Evolutionary conservation across 2,888 invertebrate genomes (phyloP), one percentile per base, ranked within the genome.

Genomic region (Erebia ligea): DNA sequence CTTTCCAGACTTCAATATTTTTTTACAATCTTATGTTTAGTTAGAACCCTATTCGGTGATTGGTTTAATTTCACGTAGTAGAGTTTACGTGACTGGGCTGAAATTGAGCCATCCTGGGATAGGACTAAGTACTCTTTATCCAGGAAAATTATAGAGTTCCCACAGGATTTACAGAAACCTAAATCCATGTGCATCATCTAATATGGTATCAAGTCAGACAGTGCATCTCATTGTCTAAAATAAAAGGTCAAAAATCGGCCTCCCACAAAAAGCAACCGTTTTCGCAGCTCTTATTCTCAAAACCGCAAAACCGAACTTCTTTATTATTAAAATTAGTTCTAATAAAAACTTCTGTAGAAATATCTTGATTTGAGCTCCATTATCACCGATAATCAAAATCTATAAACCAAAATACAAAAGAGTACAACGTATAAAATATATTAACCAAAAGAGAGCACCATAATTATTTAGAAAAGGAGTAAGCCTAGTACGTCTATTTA

Each of bases 391-490:
- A 17, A 59, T 59, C 59, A 17, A 59, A 59, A 59, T 17, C 25
- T 10, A 42, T 42, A 2, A 40, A 61, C n/a, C 17, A 45, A 59
- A 11, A 61, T 42, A 62, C 56, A 62, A 68, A 61, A 69, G 56
- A 72, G 62, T 78, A 76, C 67, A 42, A 73, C 74, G 72, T 79
- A 68, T 70, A 77, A 78, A 80, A 75, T 75, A 75, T 75, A 75
- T 78, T 68, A 72, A 76, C 72, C 77, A 76, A 76, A 78, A 78
- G 59, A 77, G 79, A 86, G 86, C 86, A 86, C 87, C 87, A 86
- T 82, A 81, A 77, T 80, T 76, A 66, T 56, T 56, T 65, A 65
- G 54, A 78, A 76, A 76, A 83, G 78, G 80, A 82, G 76, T 86
- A 86, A 86, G 84, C 84, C 85, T 77, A 73, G 69, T 52, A 66